These are phyloP conservation scores for Tretioscincus oriximinensis DNA, from an alignment of 2,113 vertebrate species.

Conservation along the genomic window DNA sequence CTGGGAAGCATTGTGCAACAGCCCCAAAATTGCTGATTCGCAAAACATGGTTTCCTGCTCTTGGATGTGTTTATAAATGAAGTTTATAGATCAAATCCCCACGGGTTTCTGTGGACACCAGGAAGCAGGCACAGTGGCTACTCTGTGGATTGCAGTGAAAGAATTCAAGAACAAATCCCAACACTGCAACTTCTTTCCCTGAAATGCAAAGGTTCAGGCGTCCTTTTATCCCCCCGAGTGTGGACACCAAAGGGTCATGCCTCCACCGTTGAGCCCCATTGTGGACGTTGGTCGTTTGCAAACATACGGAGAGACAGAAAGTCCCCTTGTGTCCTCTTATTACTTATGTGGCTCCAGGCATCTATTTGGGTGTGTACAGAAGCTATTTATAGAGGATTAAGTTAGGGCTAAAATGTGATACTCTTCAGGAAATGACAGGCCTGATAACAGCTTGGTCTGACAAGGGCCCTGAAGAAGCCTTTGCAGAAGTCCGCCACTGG, in stretches of 20 bases:
- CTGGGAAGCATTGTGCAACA: not conserved
- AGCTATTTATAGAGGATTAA: slow-evolving; percentile 53
- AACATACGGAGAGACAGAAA: not conserved
- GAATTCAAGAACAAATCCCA: not conserved
- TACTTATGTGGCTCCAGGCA: slow-evolving; percentile 9
- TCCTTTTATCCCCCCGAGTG: no score
- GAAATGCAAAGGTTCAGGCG: not conserved
- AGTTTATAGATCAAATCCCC: not conserved
- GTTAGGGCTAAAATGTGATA: slow-evolving; percentile 47
- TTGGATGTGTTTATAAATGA: not conserved
- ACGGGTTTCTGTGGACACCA: not conserved
- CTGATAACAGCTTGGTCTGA: slow-evolving; percentile 42
- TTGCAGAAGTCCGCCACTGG: slow-evolving; percentile 14
- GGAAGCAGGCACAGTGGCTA: not conserved
- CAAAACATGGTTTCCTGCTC: not conserved
- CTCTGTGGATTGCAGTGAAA: not conserved
- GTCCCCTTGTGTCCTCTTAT: not conserved
- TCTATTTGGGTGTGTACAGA: slow-evolving; percentile 51
- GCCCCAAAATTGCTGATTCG: not conserved
- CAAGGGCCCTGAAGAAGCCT: slow-evolving; percentile 17
- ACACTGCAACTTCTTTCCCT: not conserved
- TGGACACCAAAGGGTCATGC: not conserved
- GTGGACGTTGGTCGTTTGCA: slow-evolving; percentile 18
- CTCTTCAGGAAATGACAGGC: slow-evolving; percentile 46
- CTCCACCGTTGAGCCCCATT: not conserved